Percentiles rank a stretch among this genome's conserved stretches.
Evolutionary conservation across 2,888 invertebrate species (phyloP).

Genomic region (Dasypolia templi): DNA sequence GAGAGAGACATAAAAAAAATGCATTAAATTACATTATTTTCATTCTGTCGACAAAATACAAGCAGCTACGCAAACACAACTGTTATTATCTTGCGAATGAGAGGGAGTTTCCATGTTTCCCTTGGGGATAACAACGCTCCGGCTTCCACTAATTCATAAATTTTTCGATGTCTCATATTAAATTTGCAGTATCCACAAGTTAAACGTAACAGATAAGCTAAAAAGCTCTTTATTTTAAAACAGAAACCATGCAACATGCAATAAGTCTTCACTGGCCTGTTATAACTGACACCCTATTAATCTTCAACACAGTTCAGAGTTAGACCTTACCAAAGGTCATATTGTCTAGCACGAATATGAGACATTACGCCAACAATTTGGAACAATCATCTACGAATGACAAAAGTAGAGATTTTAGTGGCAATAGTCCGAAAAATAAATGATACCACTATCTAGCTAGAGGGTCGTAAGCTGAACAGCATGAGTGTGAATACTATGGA

Average conservation of each 20-base stretch:
- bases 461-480: background rate
- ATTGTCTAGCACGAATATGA: background rate
- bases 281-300: background rate
- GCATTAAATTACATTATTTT: too few relatives aligned
- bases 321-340: background rate
- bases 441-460: background rate
- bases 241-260: background rate
- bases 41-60: too few relatives aligned
- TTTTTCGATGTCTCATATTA: too few relatives aligned
- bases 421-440: background rate
- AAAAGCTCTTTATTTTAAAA: background rate
- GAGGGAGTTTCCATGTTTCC: too few relatives aligned
- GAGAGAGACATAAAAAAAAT: too few relatives aligned
- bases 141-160: too few relatives aligned
- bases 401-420: background rate
- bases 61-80: too few relatives aligned
- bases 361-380: background rate
- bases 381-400: background rate
- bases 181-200: background rate
- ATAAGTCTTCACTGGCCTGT: background rate
- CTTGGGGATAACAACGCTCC: too few relatives aligned
- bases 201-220: background rate
- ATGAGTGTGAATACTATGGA: background rate
- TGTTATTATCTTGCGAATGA: too few relatives aligned
- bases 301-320: background rate